Evolutionary conservation across 2,888 invertebrate species (phyloP).

Genomic region (Globia sparganii): DNA sequence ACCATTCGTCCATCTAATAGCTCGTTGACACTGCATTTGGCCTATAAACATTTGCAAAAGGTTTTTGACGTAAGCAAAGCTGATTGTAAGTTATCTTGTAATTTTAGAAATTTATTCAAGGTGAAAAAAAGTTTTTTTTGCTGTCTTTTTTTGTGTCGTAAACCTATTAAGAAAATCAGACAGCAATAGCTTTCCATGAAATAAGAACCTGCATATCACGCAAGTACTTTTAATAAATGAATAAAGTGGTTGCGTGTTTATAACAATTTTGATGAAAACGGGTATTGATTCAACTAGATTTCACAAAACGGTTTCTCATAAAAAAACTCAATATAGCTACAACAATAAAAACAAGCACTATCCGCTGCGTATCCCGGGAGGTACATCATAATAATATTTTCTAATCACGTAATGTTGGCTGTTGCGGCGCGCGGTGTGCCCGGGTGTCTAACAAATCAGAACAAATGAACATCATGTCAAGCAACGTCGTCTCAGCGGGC

Average conservation of each 20-base stretch:
- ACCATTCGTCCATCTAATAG: slow-evolving; percentile 77
- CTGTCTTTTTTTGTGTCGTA: neutral
- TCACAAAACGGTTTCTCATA: neutral
- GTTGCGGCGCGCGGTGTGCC: slow-evolving; percentile 69
- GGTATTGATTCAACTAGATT: neutral
- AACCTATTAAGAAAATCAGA: slow-evolving; percentile 1
- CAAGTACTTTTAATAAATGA: slow-evolving; percentile 36
- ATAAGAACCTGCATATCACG: slow-evolving; percentile 26
- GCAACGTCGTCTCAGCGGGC: slow-evolving; percentile 80
- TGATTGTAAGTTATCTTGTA: fast-evolving
- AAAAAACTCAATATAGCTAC: slow-evolving; percentile 2
- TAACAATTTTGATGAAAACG: neutral
- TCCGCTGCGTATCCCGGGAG: slow-evolving; percentile 57
- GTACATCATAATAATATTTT: slow-evolving; percentile 72
- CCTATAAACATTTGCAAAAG: slow-evolving; percentile 42
- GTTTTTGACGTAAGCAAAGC: neutral
- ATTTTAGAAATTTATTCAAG: neutral
- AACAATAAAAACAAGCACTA: slow-evolving; percentile 35
- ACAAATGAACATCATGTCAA: slow-evolving; percentile 84
- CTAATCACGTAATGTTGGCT: slow-evolving; percentile 78
- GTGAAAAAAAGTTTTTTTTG: neutral
- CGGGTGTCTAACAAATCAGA: slow-evolving; percentile 82
- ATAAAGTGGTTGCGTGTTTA: slow-evolving; percentile 40
- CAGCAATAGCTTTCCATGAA: slow-evolving; percentile 6
- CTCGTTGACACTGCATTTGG: slow-evolving; percentile 68